Conservation (phyloP, 2,113 vertebrate species). For the Meriones unguiculatus region DNA sequence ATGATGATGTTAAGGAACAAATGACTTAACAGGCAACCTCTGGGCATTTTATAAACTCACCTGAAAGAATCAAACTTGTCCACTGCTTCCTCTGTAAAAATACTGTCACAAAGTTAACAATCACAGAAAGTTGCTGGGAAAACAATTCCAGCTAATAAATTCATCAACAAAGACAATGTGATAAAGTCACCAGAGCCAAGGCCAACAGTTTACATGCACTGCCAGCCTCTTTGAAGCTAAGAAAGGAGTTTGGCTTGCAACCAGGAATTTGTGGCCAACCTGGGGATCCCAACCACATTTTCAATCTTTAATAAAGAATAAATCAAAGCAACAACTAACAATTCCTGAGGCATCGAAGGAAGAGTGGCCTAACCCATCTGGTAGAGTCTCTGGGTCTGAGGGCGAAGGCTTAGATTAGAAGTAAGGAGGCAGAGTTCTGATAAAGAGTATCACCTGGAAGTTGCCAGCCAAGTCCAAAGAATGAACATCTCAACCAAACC, state of each 20-base stretch:
- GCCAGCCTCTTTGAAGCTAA: not conserved
- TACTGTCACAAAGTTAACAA: conserved; percentile 14
- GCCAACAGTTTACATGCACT: not conserved
- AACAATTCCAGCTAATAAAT: conserved; percentile 37
- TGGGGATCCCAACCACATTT: not conserved
- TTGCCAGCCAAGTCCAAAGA: not conserved
- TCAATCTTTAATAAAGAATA: not conserved
- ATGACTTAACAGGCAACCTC: not conserved
- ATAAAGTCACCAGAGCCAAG: not conserved
- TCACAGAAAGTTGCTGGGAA: not conserved
- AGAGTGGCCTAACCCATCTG: not conserved
- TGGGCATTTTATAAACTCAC: not conserved
- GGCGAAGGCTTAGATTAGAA: conserved; percentile 25
- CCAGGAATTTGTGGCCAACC: not conserved
- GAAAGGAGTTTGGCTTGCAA: not conserved
- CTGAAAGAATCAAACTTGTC: conserved; percentile 11
- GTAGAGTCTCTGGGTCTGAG: not conserved
- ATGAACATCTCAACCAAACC: not conserved
- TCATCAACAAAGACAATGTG: conserved; percentile 1
- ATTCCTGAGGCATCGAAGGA: not conserved
- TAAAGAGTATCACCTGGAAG: not conserved
- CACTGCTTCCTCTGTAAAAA: conserved; percentile 33
- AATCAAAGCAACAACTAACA: not conserved
- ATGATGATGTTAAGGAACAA: not conserved
- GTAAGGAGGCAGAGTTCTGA: not conserved